Base-by-base conservation (phyloP, 1,140 invertebrate genomes). In the Drosophila kikkawai region DNA sequence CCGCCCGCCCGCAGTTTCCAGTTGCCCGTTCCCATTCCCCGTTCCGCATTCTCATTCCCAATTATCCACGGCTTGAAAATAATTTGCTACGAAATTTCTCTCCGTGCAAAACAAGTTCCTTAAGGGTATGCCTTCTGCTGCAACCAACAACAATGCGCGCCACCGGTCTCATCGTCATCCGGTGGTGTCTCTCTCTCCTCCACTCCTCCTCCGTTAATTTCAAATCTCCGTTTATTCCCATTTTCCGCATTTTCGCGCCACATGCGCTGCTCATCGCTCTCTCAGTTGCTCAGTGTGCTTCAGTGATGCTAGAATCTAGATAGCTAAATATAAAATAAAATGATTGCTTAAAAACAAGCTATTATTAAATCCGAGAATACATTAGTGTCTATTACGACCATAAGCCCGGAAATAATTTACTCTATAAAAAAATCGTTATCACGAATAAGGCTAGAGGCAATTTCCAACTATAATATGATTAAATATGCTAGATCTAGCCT, bases 21-120 rank as follows among this genome's bases (percentile, higher is more conserved):
- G 74, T 80, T 80, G 47, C 61, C 32, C 32, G 26, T 50, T 50
- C 8, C 26, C 47, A 26, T 48, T 48, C 15, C 47, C 22, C 26
- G 26, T 50, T 50, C 15, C 26, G 4, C 26, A 32, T 55, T 68
- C 7, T 64, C 26, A 32, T 55, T 68, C 7, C 67, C 50, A 80
- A 80, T 81, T 81, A 64, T 69, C 47, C 22, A 77, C 67, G 67
- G 58, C 50, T 29, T 29, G 7, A 29, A 29, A 29, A 29, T 7
- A 4, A 29, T 79, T 68, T 63, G 66, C 45, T n/a, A 34, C 11
- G 12, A 68, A 80, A 74, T 82, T 86, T 86, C 55, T 87, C 61
- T 77, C 80, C 80, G 76, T 87, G 83, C 68, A 83, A 88, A 87
- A 88, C 83, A 78, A 87, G 83, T 88, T 87, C 77, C 59, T 80